Evolutionary conservation across 1,140 invertebrate species (phyloP).

Genomic region (Ladona fulva): DNA sequence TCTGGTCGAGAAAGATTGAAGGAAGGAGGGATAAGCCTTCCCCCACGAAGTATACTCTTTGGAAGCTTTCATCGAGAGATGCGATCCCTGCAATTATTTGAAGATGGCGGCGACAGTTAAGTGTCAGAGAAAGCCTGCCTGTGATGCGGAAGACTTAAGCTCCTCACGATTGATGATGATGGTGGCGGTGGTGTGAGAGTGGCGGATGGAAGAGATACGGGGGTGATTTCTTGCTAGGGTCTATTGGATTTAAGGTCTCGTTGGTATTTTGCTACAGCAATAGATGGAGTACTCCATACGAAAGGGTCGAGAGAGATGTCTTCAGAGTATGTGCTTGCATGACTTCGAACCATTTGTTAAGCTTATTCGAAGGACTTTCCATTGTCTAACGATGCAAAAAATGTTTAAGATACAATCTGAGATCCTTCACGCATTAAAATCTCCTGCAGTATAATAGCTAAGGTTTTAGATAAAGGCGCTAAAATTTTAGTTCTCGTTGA

Average conservation of each 20-base stretch:
- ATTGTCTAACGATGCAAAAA: too few species aligned
- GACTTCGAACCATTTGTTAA: too few species aligned
- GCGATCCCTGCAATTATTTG: conserved; percentile 2
- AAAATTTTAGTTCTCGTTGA: too few species aligned
- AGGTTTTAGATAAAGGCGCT: too few species aligned
- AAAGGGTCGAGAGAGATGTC: neutral
- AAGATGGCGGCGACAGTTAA: neutral
- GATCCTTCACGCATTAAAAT: too few species aligned
- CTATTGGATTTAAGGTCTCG: neutral
- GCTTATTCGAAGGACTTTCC: too few species aligned
- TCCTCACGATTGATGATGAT: neutral
- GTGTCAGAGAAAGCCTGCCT: neutral
- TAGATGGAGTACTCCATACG: neutral
- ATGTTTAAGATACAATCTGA: too few species aligned
- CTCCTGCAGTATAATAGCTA: too few species aligned
- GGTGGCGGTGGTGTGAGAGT: neutral
- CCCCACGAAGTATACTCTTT: neutral
- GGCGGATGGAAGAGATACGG: neutral
- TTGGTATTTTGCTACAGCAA: neutral
- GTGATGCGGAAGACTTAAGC: neutral
- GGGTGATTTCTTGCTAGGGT: neutral
- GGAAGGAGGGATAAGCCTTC: neutral
- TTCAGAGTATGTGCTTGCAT: too few species aligned
- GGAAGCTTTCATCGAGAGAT: neutral
- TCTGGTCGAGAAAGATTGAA: too few species aligned